Percentiles rank a stretch among this genome's conserved stretches.
Evolutionary conservation across 2,888 invertebrate species (phyloP).

Genomic region (Aphodius granarius): DNA sequence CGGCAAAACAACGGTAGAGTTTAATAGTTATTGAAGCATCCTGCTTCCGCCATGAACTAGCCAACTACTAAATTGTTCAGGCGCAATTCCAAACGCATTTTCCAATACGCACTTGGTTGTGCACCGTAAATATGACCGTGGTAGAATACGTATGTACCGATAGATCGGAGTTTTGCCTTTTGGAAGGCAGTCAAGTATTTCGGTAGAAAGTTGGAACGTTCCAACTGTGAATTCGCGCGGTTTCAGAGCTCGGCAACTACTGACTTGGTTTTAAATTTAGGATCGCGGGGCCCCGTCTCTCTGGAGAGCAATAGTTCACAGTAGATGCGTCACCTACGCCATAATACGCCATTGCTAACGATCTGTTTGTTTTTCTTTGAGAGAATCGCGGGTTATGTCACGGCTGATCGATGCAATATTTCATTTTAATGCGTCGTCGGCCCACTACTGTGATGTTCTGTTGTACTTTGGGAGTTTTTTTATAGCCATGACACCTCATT

Average conservation of each 20-base stretch:
- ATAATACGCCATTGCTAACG: not conserved
- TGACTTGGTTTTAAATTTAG: not conserved
- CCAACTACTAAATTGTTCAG: not conserved
- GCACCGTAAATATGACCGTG: not conserved
- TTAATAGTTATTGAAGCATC: constrained; percentile 25
- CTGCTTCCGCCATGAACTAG: constrained; percentile 17
- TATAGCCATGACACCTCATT: not conserved
- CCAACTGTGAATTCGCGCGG: not conserved
- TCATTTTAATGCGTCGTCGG: not conserved
- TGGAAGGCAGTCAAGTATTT: not conserved
- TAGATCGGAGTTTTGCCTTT: not conserved
- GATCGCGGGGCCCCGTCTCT: not conserved
- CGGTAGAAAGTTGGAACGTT: not conserved
- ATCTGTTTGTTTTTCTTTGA: not conserved
- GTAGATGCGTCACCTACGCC: not conserved
- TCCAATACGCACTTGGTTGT: not conserved
- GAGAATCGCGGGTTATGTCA: not conserved
- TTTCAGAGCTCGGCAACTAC: not conserved
- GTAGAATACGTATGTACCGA: not conserved
- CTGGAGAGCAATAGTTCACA: not conserved
- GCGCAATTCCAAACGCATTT: not conserved
- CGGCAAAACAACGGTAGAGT: constrained; percentile 6
- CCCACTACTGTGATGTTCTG: not conserved
- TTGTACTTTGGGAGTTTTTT: not conserved
- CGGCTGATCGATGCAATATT: not conserved